phyloP scores from a whole-genome alignment of 2,113 vertebrate species.

The Protobothrops mucrosquamatus region DNA sequence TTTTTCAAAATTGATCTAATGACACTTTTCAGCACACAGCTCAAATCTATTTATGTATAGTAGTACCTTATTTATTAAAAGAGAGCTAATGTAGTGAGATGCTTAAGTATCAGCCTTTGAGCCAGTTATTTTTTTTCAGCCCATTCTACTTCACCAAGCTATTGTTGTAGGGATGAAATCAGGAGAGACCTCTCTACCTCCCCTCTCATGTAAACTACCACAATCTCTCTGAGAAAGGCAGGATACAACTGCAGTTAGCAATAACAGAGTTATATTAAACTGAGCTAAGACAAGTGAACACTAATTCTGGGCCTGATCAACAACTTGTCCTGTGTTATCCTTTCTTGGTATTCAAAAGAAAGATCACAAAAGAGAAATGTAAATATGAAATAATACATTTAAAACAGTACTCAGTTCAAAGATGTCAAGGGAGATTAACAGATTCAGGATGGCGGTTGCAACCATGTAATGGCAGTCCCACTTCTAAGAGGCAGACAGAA shows the following conservation, averaged over 20 bases:
- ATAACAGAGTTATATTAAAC: neutral
- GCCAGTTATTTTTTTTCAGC: neutral
- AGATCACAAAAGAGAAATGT: neutral
- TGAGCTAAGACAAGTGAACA: neutral
- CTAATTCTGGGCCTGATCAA: neutral
- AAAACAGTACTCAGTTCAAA: neutral
- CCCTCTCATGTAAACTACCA: neutral
- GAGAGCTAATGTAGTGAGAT: neutral
- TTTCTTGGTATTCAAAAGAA: neutral
- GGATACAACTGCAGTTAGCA: neutral
- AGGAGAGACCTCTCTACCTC: neutral
- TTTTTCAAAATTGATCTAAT: neutral
- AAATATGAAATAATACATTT: neutral
- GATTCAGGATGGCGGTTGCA: neutral
- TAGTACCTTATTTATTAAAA: neutral
- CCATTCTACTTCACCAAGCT: neutral
- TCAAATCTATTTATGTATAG: neutral
- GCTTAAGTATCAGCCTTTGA: neutral
- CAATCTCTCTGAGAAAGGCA: neutral
- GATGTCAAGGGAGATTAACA: neutral
- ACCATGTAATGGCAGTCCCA: neutral
- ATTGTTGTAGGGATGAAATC: neutral
- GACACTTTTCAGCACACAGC: slow-evolving; percentile 45
- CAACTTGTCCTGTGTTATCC: neutral
- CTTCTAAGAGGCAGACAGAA: neutral